phyloP scores from a whole-genome alignment of 1,140 invertebrate species.

The Wiebesia pumilae region DNA sequence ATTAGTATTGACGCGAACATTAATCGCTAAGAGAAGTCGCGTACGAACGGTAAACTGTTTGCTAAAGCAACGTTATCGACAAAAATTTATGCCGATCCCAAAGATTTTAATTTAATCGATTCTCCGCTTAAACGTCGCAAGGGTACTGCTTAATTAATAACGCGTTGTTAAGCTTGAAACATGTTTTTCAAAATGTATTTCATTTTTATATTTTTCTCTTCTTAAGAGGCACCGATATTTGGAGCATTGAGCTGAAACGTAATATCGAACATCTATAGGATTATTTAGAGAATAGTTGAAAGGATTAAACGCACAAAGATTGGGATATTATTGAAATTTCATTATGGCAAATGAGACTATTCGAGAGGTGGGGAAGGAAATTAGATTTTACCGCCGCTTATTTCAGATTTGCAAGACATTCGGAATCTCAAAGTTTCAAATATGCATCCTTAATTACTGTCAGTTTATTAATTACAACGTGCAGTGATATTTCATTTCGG shows the following conservation, averaged over 20 bases:
- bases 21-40: too few relatives aligned
- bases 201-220: too few relatives aligned
- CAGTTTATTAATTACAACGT: background rate
- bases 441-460: background rate
- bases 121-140: too few relatives aligned
- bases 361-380: background rate
- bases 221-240: too few relatives aligned
- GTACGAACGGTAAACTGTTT: background rate
- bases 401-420: background rate
- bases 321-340: background rate
- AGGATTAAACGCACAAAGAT: background rate
- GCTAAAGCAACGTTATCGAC: background rate
- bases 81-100: background rate
- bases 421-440: background rate
- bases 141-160: too few relatives aligned
- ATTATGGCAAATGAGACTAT: background rate
- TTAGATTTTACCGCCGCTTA: background rate
- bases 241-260: too few relatives aligned
- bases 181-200: too few relatives aligned
- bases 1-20: too few relatives aligned
- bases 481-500: background rate
- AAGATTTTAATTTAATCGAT: background rate
- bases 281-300: background rate
- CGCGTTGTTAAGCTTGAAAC: too few relatives aligned
- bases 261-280: too few relatives aligned